Base-by-base conservation (phyloP, 2,888 invertebrate species). In the Cheilosia vulpina region DNA sequence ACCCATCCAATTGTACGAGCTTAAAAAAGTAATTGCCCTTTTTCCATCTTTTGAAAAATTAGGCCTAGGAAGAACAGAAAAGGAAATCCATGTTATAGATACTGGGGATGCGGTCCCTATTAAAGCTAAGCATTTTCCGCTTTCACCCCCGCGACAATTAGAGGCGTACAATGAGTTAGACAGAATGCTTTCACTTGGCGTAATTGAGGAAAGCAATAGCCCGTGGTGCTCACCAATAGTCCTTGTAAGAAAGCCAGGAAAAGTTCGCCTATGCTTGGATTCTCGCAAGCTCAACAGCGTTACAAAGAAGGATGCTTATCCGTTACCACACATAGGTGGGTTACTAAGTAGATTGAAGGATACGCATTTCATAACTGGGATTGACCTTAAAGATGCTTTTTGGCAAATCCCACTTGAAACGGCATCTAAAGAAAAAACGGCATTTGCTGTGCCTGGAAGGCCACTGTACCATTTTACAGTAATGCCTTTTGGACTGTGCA, bases 241-340 rank as follows among this genome's bases (percentile, higher is more conserved):
- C 88, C 0, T 89, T 89, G 53, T 89, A 88, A 0, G 38, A 89
- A 1, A 90, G 38, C 41, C 43, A 24, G 52, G 60, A 7, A 57
- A 60, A 27, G 38, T 52, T 38, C 13, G 57, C 15, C 31, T 55
- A 0, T 55, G 69, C 55, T 4, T 69, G 11, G 55, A 55, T 24
- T 69, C 55, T 6, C 41, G 60, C 9, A 72, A 60, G 34, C n/a
- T 76, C 2, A 76, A 76, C 47, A 21, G 17, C 11, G 11, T 55
- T 6, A 76, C 76, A 13, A 58, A 57, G 24, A 47, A 66, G 19
- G 63, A 63, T 31, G 65, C 65, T 17, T 76, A 76, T 38, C 76
- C 65, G 9, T 21, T 71, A 15, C 55, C 87, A 6, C 41, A 62
- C 6, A 88, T 89, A 90, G 34, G 43, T n/a, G 43, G 76, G 4